Evolutionary conservation across 1,140 invertebrate genomes (phyloP).

Genomic region (Leptinotarsa lineolata): DNA sequence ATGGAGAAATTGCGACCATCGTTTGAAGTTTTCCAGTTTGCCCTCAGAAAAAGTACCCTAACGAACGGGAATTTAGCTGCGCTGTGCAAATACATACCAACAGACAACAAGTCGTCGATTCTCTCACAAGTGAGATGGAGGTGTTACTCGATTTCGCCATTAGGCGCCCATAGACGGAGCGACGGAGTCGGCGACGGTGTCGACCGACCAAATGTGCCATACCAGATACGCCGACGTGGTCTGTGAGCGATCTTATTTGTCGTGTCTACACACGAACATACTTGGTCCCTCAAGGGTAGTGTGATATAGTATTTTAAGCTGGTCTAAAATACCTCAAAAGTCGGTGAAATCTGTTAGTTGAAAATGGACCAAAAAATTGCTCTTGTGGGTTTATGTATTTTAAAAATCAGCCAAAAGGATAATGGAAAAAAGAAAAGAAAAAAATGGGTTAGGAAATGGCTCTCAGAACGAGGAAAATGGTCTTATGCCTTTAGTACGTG

Average conservation of each 20-base stretch:
- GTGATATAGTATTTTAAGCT: background rate
- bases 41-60: too few relatives aligned
- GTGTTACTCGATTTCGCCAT: too few relatives aligned
- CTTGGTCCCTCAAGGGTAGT: background rate
- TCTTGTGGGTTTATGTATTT: constrained; percentile 11
- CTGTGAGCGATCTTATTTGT: background rate
- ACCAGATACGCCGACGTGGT: background rate
- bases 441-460: constrained; percentile 9
- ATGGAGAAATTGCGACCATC: too few relatives aligned
- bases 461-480: constrained; percentile 14
- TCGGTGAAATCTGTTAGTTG: background rate
- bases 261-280: background rate
- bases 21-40: too few relatives aligned
- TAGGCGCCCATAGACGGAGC: background rate
- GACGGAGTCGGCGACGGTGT: too few relatives aligned
- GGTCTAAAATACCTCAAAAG: too few relatives aligned
- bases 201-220: background rate
- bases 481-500: constrained; percentile 13
- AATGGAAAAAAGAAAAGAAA: constrained; percentile 5
- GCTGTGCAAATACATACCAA: too few relatives aligned
- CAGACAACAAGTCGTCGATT: too few relatives aligned
- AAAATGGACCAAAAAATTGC: constrained; percentile 10
- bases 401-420: constrained; percentile 9
- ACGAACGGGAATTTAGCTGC: too few relatives aligned
- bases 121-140: too few relatives aligned